Conservation (phyloP, 1,140 invertebrate species). For the Drosophila littoralis region DNA sequence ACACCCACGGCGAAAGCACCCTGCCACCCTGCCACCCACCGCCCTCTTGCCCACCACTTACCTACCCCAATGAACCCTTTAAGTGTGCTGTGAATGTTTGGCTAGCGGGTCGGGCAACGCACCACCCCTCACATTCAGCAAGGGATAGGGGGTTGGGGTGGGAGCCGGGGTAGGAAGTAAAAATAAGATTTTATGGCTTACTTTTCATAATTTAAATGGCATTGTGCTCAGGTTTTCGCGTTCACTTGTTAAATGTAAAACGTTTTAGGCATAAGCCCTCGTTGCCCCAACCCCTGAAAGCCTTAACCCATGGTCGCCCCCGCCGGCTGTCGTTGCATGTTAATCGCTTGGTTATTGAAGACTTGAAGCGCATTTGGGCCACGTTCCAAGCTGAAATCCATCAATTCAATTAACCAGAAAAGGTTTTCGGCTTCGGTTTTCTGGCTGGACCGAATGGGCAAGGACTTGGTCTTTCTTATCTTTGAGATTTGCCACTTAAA, state of each 20-base stretch:
- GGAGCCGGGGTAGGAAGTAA: constrained; percentile 51
- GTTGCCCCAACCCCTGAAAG: neutral
- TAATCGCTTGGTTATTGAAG: constrained; percentile 19
- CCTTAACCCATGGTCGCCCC: neutral
- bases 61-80: constrained; percentile 33
- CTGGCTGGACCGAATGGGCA: neutral
- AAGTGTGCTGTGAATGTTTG: constrained; percentile 21
- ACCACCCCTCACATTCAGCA: constrained; percentile 24
- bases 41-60: neutral
- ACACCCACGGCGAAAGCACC: neutral
- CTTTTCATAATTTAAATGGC: constrained; percentile 81
- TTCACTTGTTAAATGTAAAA: constrained; percentile 59
- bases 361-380: constrained; percentile 57
- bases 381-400: constrained; percentile 62
- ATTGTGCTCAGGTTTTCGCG: constrained; percentile 16
- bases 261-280: constrained; percentile 33
- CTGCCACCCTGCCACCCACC: neutral
- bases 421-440: constrained; percentile 40
- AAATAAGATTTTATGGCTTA: constrained; percentile 83
- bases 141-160: neutral
- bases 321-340: neutral
- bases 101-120: neutral
- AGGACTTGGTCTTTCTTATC: constrained; percentile 36
- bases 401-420: constrained; percentile 76
- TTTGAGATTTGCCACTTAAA: constrained; percentile 56